Percentiles rank a stretch among this genome's conserved stretches.
phyloP scores from a whole-genome alignment of 2,797 vertebrate genomes.

The Poeciliopsis presidionis region DNA sequence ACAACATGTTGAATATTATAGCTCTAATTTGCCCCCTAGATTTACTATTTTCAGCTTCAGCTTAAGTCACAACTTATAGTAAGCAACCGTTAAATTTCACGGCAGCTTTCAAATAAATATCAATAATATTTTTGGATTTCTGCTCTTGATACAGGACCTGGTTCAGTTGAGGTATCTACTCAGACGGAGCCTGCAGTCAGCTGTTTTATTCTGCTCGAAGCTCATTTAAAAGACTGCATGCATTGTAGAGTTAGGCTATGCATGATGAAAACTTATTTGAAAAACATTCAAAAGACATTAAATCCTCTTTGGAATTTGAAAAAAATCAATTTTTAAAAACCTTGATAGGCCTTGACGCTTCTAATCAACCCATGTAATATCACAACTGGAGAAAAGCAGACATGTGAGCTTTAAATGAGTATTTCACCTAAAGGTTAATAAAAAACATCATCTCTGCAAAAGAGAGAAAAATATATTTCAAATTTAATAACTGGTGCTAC shows the following conservation, averaged over 20 bases:
- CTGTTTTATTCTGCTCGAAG: neutral
- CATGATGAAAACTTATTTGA: neutral
- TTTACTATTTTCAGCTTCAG: neutral
- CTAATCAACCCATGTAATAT: neutral
- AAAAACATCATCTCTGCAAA: neutral
- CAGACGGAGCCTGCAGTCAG: neutral
- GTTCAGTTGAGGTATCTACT: neutral
- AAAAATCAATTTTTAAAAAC: neutral
- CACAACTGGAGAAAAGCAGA: neutral
- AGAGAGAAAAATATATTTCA: neutral
- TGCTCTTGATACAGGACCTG: neutral
- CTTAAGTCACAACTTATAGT: neutral
- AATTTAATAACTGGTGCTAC: neutral
- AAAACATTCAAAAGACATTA: neutral
- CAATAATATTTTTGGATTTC: neutral
- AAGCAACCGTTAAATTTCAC: neutral
- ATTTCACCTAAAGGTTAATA: constrained; percentile 2
- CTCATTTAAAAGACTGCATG: neutral
- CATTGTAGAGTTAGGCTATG: neutral
- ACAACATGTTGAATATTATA: neutral
- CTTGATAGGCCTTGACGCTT: neutral
- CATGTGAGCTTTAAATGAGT: neutral
- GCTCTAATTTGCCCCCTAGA: neutral
- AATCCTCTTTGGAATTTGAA: neutral
- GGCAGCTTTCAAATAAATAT: neutral